Evolutionary conservation across 2,888 invertebrate species (phyloP).

Genomic region (Nineta flava): DNA sequence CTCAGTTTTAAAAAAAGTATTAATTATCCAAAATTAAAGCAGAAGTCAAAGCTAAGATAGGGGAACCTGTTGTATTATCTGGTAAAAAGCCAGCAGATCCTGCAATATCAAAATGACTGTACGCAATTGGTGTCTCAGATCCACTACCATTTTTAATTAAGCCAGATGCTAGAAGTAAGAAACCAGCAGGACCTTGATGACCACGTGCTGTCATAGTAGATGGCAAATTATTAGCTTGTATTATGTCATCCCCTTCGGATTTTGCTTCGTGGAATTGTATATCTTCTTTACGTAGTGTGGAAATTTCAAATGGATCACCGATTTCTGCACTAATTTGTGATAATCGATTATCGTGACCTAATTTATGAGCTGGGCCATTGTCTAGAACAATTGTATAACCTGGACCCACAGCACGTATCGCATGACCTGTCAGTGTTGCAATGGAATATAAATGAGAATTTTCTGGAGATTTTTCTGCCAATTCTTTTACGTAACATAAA

Average conservation of each 20-base stretch:
- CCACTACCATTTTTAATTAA: constrained; percentile 59
- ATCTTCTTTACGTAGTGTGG: constrained; percentile 58
- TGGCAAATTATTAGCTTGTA: constrained; percentile 57
- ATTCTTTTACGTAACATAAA: constrained; percentile 57
- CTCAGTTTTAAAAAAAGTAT: too few species aligned
- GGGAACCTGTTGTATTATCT: constrained; percentile 54
- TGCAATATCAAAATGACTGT: constrained; percentile 71
- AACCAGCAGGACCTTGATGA: constrained; percentile 74
- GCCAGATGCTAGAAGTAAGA: constrained; percentile 69
- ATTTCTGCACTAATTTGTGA: constrained; percentile 51
- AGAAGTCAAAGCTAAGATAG: constrained; percentile 43
- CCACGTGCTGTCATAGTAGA: constrained; percentile 59
- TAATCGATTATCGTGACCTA: constrained; percentile 40
- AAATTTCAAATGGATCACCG: constrained; percentile 73
- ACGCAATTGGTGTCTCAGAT: constrained; percentile 49
- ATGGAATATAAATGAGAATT: constrained; percentile 79
- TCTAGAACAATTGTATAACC: constrained; percentile 65
- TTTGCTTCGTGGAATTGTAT: constrained; percentile 47
- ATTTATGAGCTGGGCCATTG: constrained; percentile 52
- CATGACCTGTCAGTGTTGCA: constrained; percentile 83
- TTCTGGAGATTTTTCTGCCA: constrained; percentile 43
- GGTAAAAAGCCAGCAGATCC: constrained; percentile 59
- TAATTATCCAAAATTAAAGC: too few species aligned
- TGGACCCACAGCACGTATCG: constrained; percentile 45
- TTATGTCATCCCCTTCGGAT: constrained; percentile 69